phyloP scores from a whole-genome alignment of 1,140 invertebrate genomes.

The Hyposmocoma kahamanoa region DNA sequence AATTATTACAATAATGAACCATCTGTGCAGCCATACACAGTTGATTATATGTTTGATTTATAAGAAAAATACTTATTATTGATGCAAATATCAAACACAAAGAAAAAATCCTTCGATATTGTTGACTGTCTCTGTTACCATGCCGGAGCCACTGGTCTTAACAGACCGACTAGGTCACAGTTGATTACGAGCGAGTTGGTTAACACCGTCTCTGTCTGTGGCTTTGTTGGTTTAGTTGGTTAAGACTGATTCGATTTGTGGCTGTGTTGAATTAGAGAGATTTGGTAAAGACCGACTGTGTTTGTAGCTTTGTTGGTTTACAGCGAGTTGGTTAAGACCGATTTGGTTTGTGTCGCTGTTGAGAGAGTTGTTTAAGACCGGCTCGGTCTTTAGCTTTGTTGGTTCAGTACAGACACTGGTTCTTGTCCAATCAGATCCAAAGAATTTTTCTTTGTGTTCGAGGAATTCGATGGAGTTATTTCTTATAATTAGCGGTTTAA shows the following conservation, averaged over 20 bases:
- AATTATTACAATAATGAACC: slow-evolving; percentile 10
- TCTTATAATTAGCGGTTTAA: too few species aligned
- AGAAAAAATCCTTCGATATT: background rate
- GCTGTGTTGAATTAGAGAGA: too few species aligned
- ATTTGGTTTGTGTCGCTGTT: too few species aligned
- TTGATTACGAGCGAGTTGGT: background rate
- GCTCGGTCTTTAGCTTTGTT: too few species aligned
- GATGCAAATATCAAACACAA: background rate
- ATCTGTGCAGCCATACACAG: slow-evolving; percentile 50
- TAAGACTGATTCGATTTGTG: background rate
- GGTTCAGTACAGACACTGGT: too few species aligned
- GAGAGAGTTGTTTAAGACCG: too few species aligned
- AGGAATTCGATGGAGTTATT: too few species aligned
- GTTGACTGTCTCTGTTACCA: background rate
- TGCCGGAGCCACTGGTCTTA: background rate
- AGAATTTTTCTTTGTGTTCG: too few species aligned
- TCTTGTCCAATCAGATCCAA: too few species aligned
- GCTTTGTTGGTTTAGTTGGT: background rate
- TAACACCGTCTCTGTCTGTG: background rate
- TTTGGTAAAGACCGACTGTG: too few species aligned
- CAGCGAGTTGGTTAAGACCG: too few species aligned
- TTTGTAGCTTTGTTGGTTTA: too few species aligned
- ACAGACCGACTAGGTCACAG: background rate
- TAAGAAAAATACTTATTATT: background rate
- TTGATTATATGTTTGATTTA: background rate